Conservation (phyloP, 2,113 vertebrate species). For the Sporophila hypoxantha region DNA sequence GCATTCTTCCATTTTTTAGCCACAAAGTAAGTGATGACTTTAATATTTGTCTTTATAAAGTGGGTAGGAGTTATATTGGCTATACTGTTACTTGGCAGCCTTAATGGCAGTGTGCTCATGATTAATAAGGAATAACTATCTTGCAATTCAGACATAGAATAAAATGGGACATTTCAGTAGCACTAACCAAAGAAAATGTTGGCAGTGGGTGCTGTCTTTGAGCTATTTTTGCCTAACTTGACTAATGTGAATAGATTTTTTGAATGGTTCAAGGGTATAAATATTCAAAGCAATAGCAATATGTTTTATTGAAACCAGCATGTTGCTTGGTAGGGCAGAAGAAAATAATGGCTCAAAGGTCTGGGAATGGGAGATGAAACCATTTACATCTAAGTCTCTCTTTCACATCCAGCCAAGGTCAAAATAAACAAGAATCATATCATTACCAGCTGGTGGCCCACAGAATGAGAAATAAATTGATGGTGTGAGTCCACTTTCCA, state of each 20-base stretch:
- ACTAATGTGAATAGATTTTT: slow-evolving; percentile 33
- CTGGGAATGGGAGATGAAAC: slow-evolving; percentile 29
- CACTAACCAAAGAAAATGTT: slow-evolving; percentile 40
- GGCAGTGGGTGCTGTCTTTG: slow-evolving; percentile 12
- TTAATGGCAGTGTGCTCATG: not conserved
- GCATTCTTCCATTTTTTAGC: slow-evolving; percentile 1
- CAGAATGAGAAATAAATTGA: slow-evolving; percentile 27
- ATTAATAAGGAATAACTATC: slow-evolving; percentile 12
- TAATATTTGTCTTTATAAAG: slow-evolving; percentile 37
- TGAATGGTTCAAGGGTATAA: slow-evolving; percentile 18
- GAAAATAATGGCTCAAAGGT: slow-evolving; percentile 19
- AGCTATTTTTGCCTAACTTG: slow-evolving; percentile 39
- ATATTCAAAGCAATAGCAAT: slow-evolving; percentile 34
- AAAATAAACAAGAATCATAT: slow-evolving; percentile 19
- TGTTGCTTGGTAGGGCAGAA: not conserved
- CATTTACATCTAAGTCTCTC: not conserved
- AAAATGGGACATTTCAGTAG: slow-evolving; percentile 40
- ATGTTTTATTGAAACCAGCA: slow-evolving; percentile 29
- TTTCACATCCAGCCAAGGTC: slow-evolving; percentile 20
- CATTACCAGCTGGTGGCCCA: slow-evolving; percentile 6
- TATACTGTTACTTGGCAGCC: slow-evolving; percentile 27
- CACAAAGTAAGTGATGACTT: slow-evolving; percentile 40
- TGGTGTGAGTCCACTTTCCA: slow-evolving; percentile 17
- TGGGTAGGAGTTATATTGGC: slow-evolving; percentile 26
- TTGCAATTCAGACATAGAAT: slow-evolving; percentile 7